Evolutionary conservation across 1,140 invertebrate species (phyloP).

Genomic region (Papilio dardanus): DNA sequence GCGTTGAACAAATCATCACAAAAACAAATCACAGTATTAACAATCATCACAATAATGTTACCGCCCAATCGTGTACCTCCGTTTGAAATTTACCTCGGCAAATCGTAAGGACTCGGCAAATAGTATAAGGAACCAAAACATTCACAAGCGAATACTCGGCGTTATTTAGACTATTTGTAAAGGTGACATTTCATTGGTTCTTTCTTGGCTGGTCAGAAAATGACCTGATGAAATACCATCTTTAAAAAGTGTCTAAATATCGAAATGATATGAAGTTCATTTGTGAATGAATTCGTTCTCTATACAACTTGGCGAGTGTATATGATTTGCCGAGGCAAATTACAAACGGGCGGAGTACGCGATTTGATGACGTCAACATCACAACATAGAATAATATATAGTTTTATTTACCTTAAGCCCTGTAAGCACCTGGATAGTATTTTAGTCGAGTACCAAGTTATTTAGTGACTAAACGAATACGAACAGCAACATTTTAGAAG

Average conservation of each 20-base stretch:
- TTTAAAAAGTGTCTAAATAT: neutral
- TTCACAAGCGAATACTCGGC: too few relatives aligned
- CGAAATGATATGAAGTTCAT: too few relatives aligned
- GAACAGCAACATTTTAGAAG: too few relatives aligned
- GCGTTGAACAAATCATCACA: neutral
- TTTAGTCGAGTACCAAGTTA: too few relatives aligned
- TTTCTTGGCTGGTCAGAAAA: neutral
- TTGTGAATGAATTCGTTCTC: too few relatives aligned
- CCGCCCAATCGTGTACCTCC: neutral
- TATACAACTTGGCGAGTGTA: too few relatives aligned
- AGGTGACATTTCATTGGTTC: neutral
- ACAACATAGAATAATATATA: neutral
- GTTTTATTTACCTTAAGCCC: neutral
- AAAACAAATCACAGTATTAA: neutral
- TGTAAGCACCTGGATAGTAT: too few relatives aligned
- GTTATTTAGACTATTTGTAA: neutral
- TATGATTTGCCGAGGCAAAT: neutral
- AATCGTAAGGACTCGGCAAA: neutral
- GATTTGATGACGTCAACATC: neutral
- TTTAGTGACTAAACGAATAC: too few relatives aligned
- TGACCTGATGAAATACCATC: too few relatives aligned
- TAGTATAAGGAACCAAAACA: neutral
- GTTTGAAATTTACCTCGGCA: neutral
- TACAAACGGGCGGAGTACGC: neutral
- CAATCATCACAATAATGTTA: neutral